Evolutionary conservation across 1,140 invertebrate genomes (phyloP).

Genomic region (Drosophila nebulosa): DNA sequence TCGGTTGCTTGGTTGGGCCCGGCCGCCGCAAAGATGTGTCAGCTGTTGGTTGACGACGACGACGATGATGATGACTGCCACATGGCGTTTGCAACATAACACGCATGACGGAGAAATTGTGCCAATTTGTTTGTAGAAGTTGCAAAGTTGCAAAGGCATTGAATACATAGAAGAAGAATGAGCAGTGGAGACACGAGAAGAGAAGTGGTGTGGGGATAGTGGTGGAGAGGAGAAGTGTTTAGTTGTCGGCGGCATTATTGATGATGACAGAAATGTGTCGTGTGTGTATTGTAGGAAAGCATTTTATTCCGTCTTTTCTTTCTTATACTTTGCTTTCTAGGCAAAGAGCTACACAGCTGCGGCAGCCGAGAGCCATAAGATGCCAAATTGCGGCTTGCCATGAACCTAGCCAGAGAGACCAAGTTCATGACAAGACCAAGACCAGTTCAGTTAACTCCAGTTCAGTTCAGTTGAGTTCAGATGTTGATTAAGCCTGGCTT

Average conservation of each 20-base stretch:
- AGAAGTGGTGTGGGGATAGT: background rate
- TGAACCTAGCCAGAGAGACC: conserved; percentile 33
- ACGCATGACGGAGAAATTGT: conserved; percentile 72
- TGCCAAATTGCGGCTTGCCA: conserved; percentile 13
- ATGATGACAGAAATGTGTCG: conserved; percentile 78
- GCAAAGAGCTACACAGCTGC: conserved; percentile 48
- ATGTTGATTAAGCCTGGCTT: conserved; percentile 38
- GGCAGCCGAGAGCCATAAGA: background rate
- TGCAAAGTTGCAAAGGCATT: conserved; percentile 55
- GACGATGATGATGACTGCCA: conserved; percentile 27
- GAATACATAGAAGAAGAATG: conserved; percentile 27
- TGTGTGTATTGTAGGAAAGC: conserved; percentile 39
- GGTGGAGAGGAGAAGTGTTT: conserved; percentile 41
- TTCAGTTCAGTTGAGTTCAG: conserved; percentile 19
- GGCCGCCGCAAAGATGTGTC: conserved; percentile 58
- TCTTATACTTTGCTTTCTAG: conserved; percentile 24
- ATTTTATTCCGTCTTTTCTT: conserved; percentile 22
- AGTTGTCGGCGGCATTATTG: conserved; percentile 69
- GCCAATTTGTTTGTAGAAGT: conserved; percentile 65
- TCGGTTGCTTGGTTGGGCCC: conserved; percentile 36
- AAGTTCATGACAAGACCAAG: conserved; percentile 28
- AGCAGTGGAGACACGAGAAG: background rate
- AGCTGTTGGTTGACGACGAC: conserved; percentile 47
- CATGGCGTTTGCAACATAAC: conserved; percentile 67
- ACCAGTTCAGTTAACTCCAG: background rate